Base-by-base conservation (phyloP, 2,113 vertebrate genomes). In the Artemisiospiza belli region DNA sequence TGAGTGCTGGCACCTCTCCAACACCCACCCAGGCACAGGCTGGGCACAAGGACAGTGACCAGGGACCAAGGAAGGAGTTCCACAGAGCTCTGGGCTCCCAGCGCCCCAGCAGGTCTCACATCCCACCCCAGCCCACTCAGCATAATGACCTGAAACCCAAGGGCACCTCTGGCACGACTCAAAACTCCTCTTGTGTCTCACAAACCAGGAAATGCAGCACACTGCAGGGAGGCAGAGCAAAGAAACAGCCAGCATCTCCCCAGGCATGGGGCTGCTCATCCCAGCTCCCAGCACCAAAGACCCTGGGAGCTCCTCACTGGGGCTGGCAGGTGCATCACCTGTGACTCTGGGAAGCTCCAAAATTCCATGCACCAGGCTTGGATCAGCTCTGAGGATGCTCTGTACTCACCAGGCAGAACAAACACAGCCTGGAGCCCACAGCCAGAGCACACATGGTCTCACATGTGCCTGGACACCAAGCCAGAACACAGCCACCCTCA, bases 381-480 rank as follows among this genome's bases (percentile, higher is more conserved):
- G 12, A 55, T 6, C 16, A 28, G 27, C 5, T 41, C 73, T 57
- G 43, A 73, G 73, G 49, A 64, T 35, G 62, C 62, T 70, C 28
- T 31, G 35, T 7, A 33, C 35, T 43, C 54, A 41, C 8, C n/a
- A n/a, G 39, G 62, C n/a, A 89, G 28, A 49, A 30, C 7, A 76
- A 49, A 2, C 2, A 14, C 62, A 73, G 41, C 15, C 24, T 37
- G 39, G 47, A 80, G 62, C 24, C 14, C 4, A 2, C 31, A 77
- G 75, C 63, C 19, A 0, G 17, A 23, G 18, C 3, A 9, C 9
- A 1, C 0, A 0, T 22, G 62, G 6, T 31, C 10, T 18, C 15
- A 10, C 47, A 8, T 2, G 23, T 33, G 55, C 63, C 8, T 9
- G 5, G 15, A 23, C 8, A 30, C 46, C 5, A 21, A 28, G 57